These are phyloP conservation scores for Drosophila busckii DNA, from an alignment of 1,140 invertebrate species.

Conservation along the genomic window DNA sequence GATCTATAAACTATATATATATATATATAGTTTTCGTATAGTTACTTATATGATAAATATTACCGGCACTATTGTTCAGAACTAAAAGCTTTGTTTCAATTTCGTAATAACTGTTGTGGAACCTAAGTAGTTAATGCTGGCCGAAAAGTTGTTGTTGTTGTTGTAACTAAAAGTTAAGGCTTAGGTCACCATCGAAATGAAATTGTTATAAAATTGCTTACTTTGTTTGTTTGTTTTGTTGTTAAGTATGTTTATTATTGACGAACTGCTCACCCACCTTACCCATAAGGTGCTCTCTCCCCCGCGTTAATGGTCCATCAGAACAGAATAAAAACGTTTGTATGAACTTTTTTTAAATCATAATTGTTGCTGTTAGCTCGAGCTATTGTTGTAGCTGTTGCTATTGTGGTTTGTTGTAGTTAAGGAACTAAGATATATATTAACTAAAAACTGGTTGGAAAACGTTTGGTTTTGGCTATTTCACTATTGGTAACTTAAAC, in stretches of 20 bases:
- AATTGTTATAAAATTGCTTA: conserved; percentile 1
- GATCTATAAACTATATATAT: conserved; percentile 40
- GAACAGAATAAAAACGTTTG: conserved; percentile 66
- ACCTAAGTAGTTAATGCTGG: conserved; percentile 26
- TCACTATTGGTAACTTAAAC: conserved; percentile 76
- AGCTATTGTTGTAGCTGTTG: conserved; percentile 11
- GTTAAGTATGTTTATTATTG: conserved; percentile 11
- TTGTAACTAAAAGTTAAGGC: conserved; percentile 1
- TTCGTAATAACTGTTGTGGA: conserved; percentile 23
- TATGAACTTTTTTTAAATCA: conserved; percentile 56
- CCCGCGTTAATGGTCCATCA: not conserved
- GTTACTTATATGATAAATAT: conserved; percentile 60
- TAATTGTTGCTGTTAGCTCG: conserved; percentile 1
- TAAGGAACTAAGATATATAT: conserved; percentile 49
- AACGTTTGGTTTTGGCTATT: conserved; percentile 65
- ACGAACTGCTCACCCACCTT: no score
- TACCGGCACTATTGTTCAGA: conserved; percentile 74
- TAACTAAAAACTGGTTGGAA: conserved; percentile 66
- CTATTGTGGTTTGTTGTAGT: conserved; percentile 53
- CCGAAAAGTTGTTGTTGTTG: conserved; percentile 47
- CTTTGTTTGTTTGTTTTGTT: not conserved
- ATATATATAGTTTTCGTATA: conserved; percentile 54
- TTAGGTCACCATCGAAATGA: conserved; percentile 24
- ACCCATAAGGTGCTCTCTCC: conserved; percentile 4
- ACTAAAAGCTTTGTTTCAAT: conserved; percentile 41